A percentile compares a stretch with the other conserved stretches of the same genome.
phyloP scores from a whole-genome alignment of 1,140 invertebrate species.

The Glossosoma conforme region DNA sequence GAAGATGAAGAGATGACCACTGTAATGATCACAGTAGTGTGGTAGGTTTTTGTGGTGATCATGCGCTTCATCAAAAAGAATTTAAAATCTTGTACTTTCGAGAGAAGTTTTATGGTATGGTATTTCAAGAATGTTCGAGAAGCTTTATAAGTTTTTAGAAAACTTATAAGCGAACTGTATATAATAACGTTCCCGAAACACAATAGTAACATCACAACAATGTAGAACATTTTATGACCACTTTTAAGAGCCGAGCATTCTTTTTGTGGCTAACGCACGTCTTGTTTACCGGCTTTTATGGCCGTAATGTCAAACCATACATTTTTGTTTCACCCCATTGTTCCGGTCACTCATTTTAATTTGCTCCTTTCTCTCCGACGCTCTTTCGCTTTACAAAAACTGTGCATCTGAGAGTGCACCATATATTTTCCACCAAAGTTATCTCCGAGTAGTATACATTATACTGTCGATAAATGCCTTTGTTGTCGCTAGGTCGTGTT shows the following conservation, averaged over 20 bases:
- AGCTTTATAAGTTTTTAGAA: too few relatives aligned
- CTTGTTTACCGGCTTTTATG: constrained; percentile 29
- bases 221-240: constrained; percentile 19
- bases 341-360: constrained; percentile 27
- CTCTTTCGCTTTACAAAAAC: constrained; percentile 9
- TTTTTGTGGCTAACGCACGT: constrained; percentile 23
- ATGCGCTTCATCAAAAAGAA: too few relatives aligned
- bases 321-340: constrained; percentile 22
- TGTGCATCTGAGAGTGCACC: constrained; percentile 10
- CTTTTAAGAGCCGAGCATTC: constrained; percentile 12
- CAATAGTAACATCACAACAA: constrained; percentile 5
- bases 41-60: too few relatives aligned
- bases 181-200: background rate
- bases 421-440: constrained; percentile 27
- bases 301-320: constrained; percentile 21
- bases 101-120: too few relatives aligned
- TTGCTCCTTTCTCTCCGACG: constrained; percentile 16
- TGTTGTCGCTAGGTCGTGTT: constrained; percentile 8
- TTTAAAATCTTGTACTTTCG: too few relatives aligned
- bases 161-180: too few relatives aligned
- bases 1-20: too few relatives aligned
- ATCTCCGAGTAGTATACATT: too few relatives aligned
- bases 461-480: constrained; percentile 17
- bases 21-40: too few relatives aligned
- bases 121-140: too few relatives aligned